A percentile compares a stretch with the other conserved stretches of the same genome.
These are phyloP conservation scores for Odontomyia ornata DNA, from an alignment of 2,888 invertebrate species.

Conservation along the genomic window DNA sequence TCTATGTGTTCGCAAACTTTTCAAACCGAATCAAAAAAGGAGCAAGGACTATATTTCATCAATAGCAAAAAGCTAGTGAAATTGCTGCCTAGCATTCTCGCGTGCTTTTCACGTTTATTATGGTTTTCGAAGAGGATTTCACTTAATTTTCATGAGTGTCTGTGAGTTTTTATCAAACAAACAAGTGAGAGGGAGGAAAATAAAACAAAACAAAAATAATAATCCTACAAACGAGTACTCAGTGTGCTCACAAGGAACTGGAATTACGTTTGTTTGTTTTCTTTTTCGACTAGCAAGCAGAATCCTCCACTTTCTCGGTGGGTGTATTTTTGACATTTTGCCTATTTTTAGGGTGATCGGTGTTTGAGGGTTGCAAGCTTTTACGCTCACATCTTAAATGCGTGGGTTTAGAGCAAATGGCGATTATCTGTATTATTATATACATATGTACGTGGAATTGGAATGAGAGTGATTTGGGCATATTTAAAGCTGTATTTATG, in stretches of 20 bases:
- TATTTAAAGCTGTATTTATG: background rate
- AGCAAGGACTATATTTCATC: background rate
- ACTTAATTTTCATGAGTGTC: background rate
- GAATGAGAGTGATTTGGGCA: background rate
- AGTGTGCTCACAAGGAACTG: background rate
- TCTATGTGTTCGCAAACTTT: background rate
- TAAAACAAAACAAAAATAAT: too few relatives aligned
- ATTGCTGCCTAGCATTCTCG: constrained; percentile 1
- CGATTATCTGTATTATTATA: too few relatives aligned
- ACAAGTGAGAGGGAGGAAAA: too few relatives aligned
- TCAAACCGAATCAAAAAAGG: background rate
- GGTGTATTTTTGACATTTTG: constrained; percentile 2
- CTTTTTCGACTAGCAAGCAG: background rate
- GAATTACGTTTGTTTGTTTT: background rate
- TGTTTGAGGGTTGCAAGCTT: constrained; percentile 11
- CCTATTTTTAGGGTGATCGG: background rate
- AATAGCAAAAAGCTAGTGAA: background rate
- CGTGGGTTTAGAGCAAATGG: background rate
- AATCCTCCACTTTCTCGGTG: background rate
- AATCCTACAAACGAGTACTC: background rate
- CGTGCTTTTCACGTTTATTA: constrained; percentile 34
- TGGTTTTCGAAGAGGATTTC: background rate
- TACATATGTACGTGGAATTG: background rate
- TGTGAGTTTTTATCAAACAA: background rate
- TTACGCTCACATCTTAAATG: background rate